phyloP scores from a whole-genome alignment of 2,797 vertebrate genomes.

The Cirrhinus molitorella region DNA sequence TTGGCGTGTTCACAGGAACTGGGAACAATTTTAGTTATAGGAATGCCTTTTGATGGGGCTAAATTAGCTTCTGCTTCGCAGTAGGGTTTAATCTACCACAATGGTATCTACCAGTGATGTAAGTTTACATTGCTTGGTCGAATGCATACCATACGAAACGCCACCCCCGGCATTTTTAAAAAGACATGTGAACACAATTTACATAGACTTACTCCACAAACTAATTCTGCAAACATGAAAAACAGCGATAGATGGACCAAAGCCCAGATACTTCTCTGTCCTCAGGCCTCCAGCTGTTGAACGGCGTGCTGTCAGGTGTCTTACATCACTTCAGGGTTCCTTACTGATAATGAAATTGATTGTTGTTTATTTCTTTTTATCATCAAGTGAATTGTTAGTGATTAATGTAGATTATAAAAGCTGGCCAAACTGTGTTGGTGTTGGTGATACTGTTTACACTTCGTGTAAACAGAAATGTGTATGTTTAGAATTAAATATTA shows the following conservation, averaged over 20 bases:
- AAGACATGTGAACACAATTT: background rate
- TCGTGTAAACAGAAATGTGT: background rate
- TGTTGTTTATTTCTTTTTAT: background rate
- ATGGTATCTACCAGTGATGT: background rate
- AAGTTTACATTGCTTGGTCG: background rate
- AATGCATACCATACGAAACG: background rate
- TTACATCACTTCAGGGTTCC: background rate
- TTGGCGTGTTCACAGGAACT: background rate
- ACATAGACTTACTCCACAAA: background rate
- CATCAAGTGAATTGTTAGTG: background rate
- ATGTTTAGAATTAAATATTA: background rate
- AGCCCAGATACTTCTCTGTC: background rate
- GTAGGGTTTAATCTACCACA: background rate
- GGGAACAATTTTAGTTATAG: background rate
- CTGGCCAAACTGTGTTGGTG: background rate
- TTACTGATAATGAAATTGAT: background rate
- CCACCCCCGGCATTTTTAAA: background rate
- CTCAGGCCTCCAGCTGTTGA: background rate
- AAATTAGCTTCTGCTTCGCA: background rate
- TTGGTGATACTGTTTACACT: background rate
- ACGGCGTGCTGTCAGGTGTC: background rate
- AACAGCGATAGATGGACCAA: background rate
- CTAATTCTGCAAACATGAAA: background rate
- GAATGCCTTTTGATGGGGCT: background rate
- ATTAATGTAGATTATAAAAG: background rate